Evolutionary conservation across 2,888 invertebrate species (phyloP).

Genomic region (Apotomis capreana): DNA sequence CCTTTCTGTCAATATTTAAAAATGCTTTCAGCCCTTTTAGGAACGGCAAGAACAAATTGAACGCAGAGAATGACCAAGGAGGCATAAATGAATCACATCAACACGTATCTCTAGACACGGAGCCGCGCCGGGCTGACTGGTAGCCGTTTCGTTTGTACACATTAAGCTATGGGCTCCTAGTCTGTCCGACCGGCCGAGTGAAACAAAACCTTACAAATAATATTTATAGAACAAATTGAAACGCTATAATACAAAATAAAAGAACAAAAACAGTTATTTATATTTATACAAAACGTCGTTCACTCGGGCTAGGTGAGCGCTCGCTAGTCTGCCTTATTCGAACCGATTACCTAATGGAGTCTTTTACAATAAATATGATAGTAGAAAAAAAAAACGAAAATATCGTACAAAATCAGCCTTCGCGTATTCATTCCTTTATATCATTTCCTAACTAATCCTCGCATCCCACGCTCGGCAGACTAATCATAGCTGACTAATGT

Average conservation of each 20-base stretch:
- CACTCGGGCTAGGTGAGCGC: slow-evolving; percentile 21
- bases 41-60: too few species aligned
- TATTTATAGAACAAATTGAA: slow-evolving; percentile 63
- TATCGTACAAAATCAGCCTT: slow-evolving; percentile 75
- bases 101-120: slow-evolving; percentile 3
- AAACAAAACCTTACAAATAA: slow-evolving; percentile 73
- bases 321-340: slow-evolving; percentile 34
- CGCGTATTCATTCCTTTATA: slow-evolving; percentile 62
- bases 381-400: slow-evolving; percentile 53
- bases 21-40: too few species aligned
- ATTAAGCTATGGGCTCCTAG: slow-evolving; percentile 14
- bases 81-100: slow-evolving; percentile 4
- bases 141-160: slow-evolving; percentile 10
- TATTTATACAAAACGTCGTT: slow-evolving; percentile 56
- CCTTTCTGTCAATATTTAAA: too few species aligned
- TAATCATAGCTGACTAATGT: slow-evolving; percentile 10
- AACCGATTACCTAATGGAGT: slow-evolving; percentile 36
- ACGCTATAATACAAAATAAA: slow-evolving; percentile 72
- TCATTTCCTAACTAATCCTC: slow-evolving; percentile 59
- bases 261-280: slow-evolving; percentile 59
- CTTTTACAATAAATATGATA: slow-evolving; percentile 41
- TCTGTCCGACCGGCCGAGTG: slow-evolving; percentile 50
- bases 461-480: slow-evolving; percentile 28
- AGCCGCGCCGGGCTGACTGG: slow-evolving; percentile 17
- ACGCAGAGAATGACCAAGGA: not conserved